Evolutionary conservation across 2,888 invertebrate genomes (phyloP).

Genomic region (Hirtodrosophila cameraria): DNA sequence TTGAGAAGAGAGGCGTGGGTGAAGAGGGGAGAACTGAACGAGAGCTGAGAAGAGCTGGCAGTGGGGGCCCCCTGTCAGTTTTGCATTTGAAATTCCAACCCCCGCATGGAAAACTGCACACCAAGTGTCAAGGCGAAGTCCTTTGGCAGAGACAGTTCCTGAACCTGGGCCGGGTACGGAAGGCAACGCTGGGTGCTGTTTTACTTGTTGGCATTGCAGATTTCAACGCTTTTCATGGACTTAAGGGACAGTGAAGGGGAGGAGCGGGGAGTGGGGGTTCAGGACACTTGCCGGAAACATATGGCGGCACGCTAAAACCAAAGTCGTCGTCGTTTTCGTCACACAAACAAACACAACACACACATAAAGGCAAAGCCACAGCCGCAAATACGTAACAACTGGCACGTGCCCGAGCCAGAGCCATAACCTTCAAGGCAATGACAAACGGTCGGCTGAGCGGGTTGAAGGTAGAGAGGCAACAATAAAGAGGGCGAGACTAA

Average conservation of each 20-base stretch:
- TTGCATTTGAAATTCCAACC: constrained; percentile 50
- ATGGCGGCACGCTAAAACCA: constrained; percentile 76
- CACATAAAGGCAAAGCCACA: constrained; percentile 55
- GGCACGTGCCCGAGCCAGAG: constrained; percentile 60
- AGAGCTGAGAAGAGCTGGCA: background rate
- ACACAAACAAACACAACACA: constrained; percentile 23
- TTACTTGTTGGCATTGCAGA: constrained; percentile 69
- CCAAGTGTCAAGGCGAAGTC: constrained; percentile 59
- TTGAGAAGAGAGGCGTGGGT: constrained; percentile 14
- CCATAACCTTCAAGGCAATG: constrained; percentile 67
- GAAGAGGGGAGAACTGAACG: background rate
- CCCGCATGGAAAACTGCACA: constrained; percentile 45
- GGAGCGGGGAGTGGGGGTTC: constrained; percentile 18
- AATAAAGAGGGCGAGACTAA: constrained; percentile 21
- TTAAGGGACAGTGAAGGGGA: constrained; percentile 1
- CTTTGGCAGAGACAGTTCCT: constrained; percentile 6
- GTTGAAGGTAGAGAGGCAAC: too few species aligned
- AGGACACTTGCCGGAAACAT: constrained; percentile 76
- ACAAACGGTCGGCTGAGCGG: constrained; percentile 30
- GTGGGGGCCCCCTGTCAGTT: constrained; percentile 39
- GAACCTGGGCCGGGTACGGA: background rate
- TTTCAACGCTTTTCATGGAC: constrained; percentile 68
- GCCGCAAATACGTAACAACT: constrained; percentile 67
- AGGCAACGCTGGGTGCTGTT: constrained; percentile 20
- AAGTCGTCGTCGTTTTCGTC: constrained; percentile 51